Conservation (phyloP, 2,113 vertebrate species). For the Zingel zingel region DNA sequence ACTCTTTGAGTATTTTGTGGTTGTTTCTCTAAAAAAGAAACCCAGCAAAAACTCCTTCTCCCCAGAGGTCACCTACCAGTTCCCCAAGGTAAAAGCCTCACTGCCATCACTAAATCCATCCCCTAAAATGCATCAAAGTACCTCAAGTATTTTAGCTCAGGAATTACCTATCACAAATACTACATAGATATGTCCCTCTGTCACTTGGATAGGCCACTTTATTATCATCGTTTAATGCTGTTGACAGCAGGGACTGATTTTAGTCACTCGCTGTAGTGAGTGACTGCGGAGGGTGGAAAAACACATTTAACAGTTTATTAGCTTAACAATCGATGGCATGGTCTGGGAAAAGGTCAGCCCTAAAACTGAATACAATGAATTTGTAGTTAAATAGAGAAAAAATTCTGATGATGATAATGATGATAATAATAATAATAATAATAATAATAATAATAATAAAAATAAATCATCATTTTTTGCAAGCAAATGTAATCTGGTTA, state of each 20-base stretch:
- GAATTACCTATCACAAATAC: conserved; percentile 17
- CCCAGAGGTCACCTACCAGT: conserved; percentile 98
- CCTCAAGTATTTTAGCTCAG: background rate
- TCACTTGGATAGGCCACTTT: background rate
- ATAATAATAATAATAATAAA: background rate
- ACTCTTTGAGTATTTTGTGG: conserved; percentile 98
- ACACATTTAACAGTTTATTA: background rate
- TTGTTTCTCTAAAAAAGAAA: conserved; percentile 97
- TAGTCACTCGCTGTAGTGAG: background rate
- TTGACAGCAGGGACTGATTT: background rate
- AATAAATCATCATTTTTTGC: background rate
- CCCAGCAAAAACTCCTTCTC: conserved; percentile 94
- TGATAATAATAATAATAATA: background rate
- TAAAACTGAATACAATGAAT: background rate
- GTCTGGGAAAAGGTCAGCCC: background rate
- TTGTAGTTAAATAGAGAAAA: background rate
- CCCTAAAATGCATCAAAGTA: background rate
- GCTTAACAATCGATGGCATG: background rate
- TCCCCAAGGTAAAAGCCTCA: conserved; percentile 91
- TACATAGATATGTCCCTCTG: background rate
- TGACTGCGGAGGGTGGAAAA: background rate
- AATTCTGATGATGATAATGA: background rate
- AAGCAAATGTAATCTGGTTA: background rate
- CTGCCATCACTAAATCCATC: background rate
- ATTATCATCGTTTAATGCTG: conserved; percentile 13